Evolutionary conservation across 2,113 vertebrate genomes (phyloP), one percentile per base, ranked within the genome.

Genomic region (Myiozetetes cayanensis): DNA sequence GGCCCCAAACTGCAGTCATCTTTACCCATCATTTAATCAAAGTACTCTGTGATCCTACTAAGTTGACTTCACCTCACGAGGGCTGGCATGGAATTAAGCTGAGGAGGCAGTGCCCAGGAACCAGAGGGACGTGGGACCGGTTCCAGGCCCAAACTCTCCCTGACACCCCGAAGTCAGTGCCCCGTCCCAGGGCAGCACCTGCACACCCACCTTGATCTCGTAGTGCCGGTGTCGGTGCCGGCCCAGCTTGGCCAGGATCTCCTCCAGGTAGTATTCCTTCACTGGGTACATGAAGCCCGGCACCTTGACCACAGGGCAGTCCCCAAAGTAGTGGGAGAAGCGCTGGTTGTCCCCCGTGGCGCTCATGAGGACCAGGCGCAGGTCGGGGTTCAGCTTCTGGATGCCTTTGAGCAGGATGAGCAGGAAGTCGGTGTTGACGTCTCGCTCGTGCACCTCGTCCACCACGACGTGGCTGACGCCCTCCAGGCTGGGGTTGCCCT

Each of bases 261-360:
- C 99, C 94, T 99, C 99, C 96, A 99, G 96, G 93, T 99, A 99
- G 59, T 97, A 96, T n/a, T 99, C 98, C 94, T 91, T 98, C 76
- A 99, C 99, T 0, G 99, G 99, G 93, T 99, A 99, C 99, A 99
- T 99, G 97, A 99, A 99, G 1, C 99, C 99, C 0, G 99, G 99
- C 70, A 99, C 98, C 56, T 98, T 98, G 61, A 99, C 97, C 14
- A 99, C 97, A 0, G 98, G 98, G 85, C 99, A 99, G 46, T 98
- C 98, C 15, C 98, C 98, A 31, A 99, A 99, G 96, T 99, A 99
- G 35, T 97, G 96, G 0, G 99, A 98, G 91, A 99, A 98, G 14
- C 98, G 98, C 83, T 98, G 96, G 16, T 99, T 99, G 95, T 99
- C 99, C 1, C 99, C 99, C 0, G 99, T 99, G 76, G 99, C 99